Base-by-base conservation (phyloP, 1,140 invertebrate species). In the Lanistes nyassanus region DNA sequence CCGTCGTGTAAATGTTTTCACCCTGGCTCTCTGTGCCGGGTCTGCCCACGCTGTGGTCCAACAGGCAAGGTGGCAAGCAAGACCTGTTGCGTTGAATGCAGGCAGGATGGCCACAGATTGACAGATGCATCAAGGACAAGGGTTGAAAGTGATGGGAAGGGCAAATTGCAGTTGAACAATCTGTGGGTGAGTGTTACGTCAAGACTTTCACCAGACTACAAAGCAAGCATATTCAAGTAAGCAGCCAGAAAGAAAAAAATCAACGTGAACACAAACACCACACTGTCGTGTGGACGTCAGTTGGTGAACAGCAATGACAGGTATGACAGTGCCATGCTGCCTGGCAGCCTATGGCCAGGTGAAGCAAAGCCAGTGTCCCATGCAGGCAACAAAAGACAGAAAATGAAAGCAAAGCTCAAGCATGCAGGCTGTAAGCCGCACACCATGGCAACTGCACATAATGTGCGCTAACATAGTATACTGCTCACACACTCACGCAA, bases 1-100 rank as follows among this genome's bases (percentile, higher is more conserved):
- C 34, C 37, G 58, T 72, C 70, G 70, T 72, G 70, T 72, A 72
- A 72, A 72, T 72, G 70, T 72, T 72, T 72, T 72, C 70, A 72
- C 70, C 70, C 53, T 55, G n/a, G n/a, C 56, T 23, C 23, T 26
- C 13, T 13, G 42, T 16, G 42, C 42, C 19, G 42, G 0, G 5
- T 47, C 42, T 47, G 42, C 42, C 42, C 42, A 47, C 1, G 42
- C 42, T 47, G 42, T 47, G 42, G 42, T 47, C 23, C 56, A 60
- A 23, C n/a, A 26, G 29, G n/a, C 13, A 60, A 11, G 29, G 29
- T 19, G 29, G 51, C 13, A 31, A 60, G 56, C n/a, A 9, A 60
- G 56, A 60, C 56, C 56, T 60, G 56, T 26, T 11, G 56, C n/a
- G 56, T 7, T 1, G 19, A 47, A 47, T 47, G 29, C 56, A 31